phyloP scores from a whole-genome alignment of 2,888 invertebrate species.

The Aphelenchoides bicaudatus region DNA sequence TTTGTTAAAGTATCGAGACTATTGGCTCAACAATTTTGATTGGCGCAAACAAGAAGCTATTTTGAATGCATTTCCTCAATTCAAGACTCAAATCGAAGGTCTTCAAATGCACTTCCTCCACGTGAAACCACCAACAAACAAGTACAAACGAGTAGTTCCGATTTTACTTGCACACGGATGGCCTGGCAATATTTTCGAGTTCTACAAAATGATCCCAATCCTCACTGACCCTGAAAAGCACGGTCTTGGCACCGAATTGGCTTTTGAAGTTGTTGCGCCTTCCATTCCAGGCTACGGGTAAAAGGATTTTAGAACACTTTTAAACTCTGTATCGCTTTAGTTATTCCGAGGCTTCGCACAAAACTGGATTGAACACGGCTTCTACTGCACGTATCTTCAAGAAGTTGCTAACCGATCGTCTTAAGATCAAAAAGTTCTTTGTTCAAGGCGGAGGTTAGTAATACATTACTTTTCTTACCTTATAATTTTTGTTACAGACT shows the following conservation, averaged over 20 bases:
- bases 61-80: slow-evolving; percentile 76
- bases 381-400: slow-evolving; percentile 64
- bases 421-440: slow-evolving; percentile 71
- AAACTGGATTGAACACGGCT: slow-evolving; percentile 65
- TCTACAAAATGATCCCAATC: slow-evolving; percentile 64
- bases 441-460: slow-evolving; percentile 75
- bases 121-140: slow-evolving; percentile 66
- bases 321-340: too few relatives aligned
- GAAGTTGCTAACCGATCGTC: slow-evolving; percentile 69
- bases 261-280: slow-evolving; percentile 64
- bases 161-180: slow-evolving; percentile 77
- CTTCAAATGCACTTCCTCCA: slow-evolving; percentile 72
- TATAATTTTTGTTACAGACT: too few relatives aligned
- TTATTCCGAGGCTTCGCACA: slow-evolving; percentile 66
- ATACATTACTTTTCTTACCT: too few relatives aligned
- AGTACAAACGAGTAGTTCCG: slow-evolving; percentile 66
- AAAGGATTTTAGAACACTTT: too few relatives aligned
- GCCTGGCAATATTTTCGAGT: slow-evolving; percentile 65
- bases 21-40: slow-evolving; percentile 75
- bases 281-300: slow-evolving; percentile 67
- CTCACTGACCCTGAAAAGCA: slow-evolving; percentile 66
- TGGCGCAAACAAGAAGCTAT: slow-evolving; percentile 71
- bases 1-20: slow-evolving; percentile 68
- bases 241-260: slow-evolving; percentile 34
- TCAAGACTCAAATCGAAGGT: slow-evolving; percentile 74